phyloP scores from a whole-genome alignment of 2,888 invertebrate genomes.

The Allolobophora icterica region DNA sequence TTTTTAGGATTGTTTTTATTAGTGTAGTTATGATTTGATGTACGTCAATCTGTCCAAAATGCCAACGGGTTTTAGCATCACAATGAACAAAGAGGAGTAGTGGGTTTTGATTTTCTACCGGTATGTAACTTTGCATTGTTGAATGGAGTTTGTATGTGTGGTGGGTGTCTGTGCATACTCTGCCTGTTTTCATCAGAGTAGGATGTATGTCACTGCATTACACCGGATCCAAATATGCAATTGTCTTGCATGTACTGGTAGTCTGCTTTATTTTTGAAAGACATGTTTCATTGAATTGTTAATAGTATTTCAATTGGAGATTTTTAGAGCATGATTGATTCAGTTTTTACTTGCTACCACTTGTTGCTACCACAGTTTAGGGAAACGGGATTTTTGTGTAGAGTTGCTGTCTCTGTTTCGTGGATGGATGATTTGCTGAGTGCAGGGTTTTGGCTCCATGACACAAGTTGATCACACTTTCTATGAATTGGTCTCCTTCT shows the following conservation, averaged over 20 bases:
- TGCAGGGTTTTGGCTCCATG: neutral
- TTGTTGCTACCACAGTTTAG: neutral
- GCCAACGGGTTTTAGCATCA: neutral
- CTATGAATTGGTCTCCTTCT: neutral
- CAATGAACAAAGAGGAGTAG: neutral
- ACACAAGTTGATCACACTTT: neutral
- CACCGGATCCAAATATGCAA: neutral
- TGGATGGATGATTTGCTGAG: neutral
- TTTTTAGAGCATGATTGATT: neutral
- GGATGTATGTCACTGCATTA: neutral
- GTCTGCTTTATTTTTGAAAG: neutral
- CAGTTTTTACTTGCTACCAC: neutral
- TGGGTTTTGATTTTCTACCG: neutral
- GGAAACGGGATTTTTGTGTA: neutral
- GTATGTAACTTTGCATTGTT: neutral
- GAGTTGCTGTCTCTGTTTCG: neutral
- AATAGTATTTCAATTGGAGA: neutral
- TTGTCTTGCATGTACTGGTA: neutral
- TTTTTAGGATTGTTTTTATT: neutral
- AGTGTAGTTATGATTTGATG: neutral
- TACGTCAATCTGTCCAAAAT: neutral
- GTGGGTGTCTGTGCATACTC: neutral
- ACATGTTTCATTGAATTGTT: neutral
- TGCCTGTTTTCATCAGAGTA: neutral
- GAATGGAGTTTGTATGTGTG: neutral